Base-by-base conservation (phyloP, 2,888 invertebrate genomes). In the Helleia helle region DNA sequence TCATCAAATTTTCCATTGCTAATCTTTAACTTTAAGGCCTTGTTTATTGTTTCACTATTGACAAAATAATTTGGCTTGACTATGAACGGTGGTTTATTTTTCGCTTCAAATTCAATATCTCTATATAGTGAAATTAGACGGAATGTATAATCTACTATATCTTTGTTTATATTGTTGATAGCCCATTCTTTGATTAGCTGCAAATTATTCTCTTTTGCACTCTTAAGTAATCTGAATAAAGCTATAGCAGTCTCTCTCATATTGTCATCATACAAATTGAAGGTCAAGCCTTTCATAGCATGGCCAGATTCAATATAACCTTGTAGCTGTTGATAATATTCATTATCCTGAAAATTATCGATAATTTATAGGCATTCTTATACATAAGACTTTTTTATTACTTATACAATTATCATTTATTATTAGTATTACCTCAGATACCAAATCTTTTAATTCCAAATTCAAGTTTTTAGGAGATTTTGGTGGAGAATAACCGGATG, bases 91-190 rank as follows among this genome's bases (percentile, higher is more conserved):
- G 88, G 87, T 50, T 59, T 43, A 9, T 49, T 83, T 51, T 49
- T 46, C 17, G 54, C 52, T 7, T 47, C 31, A 8, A 51, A 50
- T 41, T 68, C 70, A 4, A 34, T 7, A 29, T 62, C 58, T 27
- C 65, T 66, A 50, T 80, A 84, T n/a, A 83, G 50, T 25, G 72
- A 65, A 9, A 75, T 67, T n/a, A 85, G 52, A 39, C 74, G 72
- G 38, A 67, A 58, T 1, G 77, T 84, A 51, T 87, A 88, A 13
- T 75, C 62, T 45, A 81, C 75, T 56, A 87, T 72, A 34, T 86
- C 84, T 34, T 71, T 68, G 57, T 88, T 87, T 8, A 88, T 59
- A 41, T 77, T 60, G 29, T 65, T 57, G 24, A 67, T 60, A 1
- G 72, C 73, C 76, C 80, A 87, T 30, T 62, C 54, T 47, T 57